These are phyloP conservation scores for Gari tellinella DNA, from an alignment of 2,888 invertebrate genomes.

Conservation along the genomic window DNA sequence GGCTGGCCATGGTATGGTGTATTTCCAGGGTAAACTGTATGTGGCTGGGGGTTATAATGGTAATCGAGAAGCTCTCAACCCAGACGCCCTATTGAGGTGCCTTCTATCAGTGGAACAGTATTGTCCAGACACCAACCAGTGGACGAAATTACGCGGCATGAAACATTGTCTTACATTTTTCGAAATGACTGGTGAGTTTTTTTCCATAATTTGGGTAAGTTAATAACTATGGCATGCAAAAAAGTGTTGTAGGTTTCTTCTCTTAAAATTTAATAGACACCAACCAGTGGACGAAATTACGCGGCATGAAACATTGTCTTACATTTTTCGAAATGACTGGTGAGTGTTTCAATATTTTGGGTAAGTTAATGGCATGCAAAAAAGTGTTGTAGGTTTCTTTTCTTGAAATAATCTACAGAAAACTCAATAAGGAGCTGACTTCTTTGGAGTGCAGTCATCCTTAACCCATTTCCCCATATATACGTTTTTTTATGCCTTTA, in stretches of 20 bases:
- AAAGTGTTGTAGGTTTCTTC: no score
- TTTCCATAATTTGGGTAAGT: no score
- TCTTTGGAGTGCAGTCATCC: no score
- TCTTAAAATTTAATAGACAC: no score
- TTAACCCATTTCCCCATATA: no score
- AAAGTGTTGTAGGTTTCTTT: no score
- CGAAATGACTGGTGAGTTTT: constrained; percentile 47
- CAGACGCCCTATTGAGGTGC: constrained; percentile 34
- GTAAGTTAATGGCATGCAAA: no score
- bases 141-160: constrained; percentile 51
- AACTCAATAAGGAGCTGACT: no score
- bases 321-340: constrained; percentile 58
- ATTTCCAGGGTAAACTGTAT: constrained; percentile 42
- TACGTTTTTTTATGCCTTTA: no score
- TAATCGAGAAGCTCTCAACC: constrained; percentile 27
- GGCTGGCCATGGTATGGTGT: constrained; percentile 61
- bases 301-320: constrained; percentile 47
- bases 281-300: constrained; percentile 50
- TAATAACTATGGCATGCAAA: no score
- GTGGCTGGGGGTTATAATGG: constrained; percentile 59
- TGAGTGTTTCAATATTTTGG: neutral
- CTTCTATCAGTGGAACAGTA: constrained; percentile 49
- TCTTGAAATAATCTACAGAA: no score
- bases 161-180: constrained; percentile 52
- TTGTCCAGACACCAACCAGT: constrained; percentile 32